Evolutionary conservation across 1,140 invertebrate genomes (phyloP).

Genomic region (Sipha flava): DNA sequence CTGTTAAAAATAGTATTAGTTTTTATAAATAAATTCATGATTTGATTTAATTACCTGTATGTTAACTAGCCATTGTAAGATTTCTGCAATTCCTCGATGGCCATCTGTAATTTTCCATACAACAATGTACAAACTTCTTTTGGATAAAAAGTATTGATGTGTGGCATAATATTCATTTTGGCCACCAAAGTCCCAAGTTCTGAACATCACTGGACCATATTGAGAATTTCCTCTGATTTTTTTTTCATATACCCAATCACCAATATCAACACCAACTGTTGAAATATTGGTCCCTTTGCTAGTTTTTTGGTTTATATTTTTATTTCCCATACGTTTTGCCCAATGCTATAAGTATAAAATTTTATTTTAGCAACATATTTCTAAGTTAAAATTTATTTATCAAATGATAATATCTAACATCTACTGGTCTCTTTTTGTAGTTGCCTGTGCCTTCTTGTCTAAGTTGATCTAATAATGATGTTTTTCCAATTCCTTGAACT

Average conservation of each 20-base stretch:
- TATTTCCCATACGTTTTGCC: conserved; percentile 89
- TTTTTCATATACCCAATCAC: conserved; percentile 88
- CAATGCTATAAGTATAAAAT: conserved; percentile 57
- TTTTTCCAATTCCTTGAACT: conserved; percentile 91
- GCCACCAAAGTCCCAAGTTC: conserved; percentile 99
- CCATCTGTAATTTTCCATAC: conserved; percentile 93
- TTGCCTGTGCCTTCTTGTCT: conserved; percentile 72
- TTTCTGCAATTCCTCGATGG: conserved; percentile 77
- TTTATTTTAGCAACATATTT: too few species aligned
- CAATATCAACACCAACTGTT: conserved; percentile 94
- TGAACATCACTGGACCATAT: conserved; percentile 84
- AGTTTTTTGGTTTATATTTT: conserved; percentile 65
- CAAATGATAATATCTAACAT: conserved; percentile 48
- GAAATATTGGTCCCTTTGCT: conserved; percentile 69
- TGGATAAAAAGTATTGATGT: conserved; percentile 96
- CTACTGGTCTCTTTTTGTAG: conserved; percentile 63
- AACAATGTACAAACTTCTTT: conserved; percentile 89
- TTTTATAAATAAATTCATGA: not conserved
- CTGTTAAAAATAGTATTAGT: conserved; percentile 42
- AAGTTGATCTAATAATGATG: conserved; percentile 79
- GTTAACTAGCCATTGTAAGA: conserved; percentile 90
- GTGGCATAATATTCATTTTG: conserved; percentile 94
- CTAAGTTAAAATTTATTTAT: not conserved
- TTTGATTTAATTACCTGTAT: conserved; percentile 58
- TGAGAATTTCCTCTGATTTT: conserved; percentile 58